A percentile compares a stretch with the other conserved stretches of the same genome.
Conservation (phyloP, 2,888 invertebrate species). For the Drosophila lutescens region DNA sequence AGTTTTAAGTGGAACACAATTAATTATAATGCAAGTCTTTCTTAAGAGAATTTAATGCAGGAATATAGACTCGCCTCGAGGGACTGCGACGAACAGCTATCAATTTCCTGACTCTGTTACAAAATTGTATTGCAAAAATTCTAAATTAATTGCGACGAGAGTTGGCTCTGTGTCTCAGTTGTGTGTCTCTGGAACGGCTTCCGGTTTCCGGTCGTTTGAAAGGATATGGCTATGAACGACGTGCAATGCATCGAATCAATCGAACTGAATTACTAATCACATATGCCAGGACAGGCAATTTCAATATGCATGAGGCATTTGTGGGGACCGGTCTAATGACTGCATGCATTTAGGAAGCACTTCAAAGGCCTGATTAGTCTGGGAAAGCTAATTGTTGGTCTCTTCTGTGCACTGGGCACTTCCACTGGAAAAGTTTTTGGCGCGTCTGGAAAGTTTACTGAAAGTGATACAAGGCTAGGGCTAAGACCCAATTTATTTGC, state of each 20-base stretch:
- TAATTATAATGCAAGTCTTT: neutral
- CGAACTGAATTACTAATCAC: slow-evolving; percentile 38
- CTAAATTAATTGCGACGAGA: slow-evolving; percentile 35
- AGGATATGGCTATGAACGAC: slow-evolving; percentile 8
- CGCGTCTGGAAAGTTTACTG: slow-evolving; percentile 26
- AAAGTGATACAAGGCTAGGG: slow-evolving; percentile 17
- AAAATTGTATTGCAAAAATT: slow-evolving; percentile 10
- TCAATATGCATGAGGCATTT: slow-evolving; percentile 28
- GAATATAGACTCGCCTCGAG: neutral
- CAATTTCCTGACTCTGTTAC: slow-evolving; percentile 25
- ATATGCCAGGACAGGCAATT: slow-evolving; percentile 30
- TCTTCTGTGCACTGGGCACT: neutral
- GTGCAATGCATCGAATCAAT: slow-evolving; percentile 13
- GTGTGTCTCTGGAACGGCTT: slow-evolving; percentile 14
- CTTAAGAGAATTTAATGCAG: neutral
- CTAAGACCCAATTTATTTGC: slow-evolving; percentile 31
- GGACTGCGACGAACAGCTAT: neutral
- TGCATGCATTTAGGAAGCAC: slow-evolving; percentile 36
- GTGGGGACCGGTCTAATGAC: slow-evolving; percentile 10
- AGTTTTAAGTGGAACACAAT: neutral
- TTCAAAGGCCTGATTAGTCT: slow-evolving; percentile 40
- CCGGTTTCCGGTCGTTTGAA: slow-evolving; percentile 44
- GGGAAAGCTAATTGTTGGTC: slow-evolving; percentile 22
- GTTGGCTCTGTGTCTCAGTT: neutral
- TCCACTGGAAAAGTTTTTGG: slow-evolving; percentile 9